Conservation (phyloP, 2,797 vertebrate genomes). For the Fringilla coelebs region DNA sequence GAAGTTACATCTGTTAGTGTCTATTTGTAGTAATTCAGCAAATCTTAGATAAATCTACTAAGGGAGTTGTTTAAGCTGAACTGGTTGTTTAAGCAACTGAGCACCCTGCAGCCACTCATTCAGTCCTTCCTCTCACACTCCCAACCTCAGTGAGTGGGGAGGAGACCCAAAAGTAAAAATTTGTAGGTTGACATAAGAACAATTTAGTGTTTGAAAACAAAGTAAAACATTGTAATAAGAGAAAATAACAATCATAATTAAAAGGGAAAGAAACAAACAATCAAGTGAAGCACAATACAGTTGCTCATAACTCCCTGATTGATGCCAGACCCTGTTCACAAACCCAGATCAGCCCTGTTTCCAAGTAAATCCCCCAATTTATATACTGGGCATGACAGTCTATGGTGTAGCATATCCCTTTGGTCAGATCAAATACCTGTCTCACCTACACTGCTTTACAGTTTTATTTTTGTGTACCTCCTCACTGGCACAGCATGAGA, state of each 20-base stretch:
- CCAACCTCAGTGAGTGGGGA: too few species aligned
- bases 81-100: not conserved
- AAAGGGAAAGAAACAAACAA: not conserved
- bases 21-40: not conserved
- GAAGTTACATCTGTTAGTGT: not conserved
- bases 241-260: not conserved
- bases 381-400: too few species aligned
- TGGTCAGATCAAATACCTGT: too few species aligned
- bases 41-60: not conserved
- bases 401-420: not conserved
- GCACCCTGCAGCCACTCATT: accelerated
- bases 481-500: not conserved
- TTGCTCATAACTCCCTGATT: not conserved
- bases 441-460: not conserved
- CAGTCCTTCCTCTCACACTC: not conserved
- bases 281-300: not conserved
- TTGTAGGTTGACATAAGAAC: not conserved
- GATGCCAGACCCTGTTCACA: not conserved
- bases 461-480: not conserved
- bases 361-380: not conserved
- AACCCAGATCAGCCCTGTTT: accelerated
- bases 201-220: not conserved
- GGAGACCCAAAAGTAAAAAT: not conserved
- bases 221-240: not conserved
- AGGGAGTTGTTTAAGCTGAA: not conserved